Conservation (phyloP, 2,113 vertebrate genomes). For the Clinocottus analis region DNA sequence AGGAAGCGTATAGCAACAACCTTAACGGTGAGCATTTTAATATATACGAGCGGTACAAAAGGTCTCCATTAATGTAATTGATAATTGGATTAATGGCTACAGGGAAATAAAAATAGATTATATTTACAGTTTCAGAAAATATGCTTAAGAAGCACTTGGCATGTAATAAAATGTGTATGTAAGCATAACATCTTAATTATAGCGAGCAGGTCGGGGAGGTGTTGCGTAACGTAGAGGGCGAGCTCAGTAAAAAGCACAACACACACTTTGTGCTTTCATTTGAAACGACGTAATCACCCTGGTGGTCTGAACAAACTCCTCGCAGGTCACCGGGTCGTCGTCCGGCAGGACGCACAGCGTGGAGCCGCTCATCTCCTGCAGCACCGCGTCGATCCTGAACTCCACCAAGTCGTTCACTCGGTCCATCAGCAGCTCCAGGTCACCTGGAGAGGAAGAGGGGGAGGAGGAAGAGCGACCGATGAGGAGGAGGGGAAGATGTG, state of each 20-base stretch:
- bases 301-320: conserved; percentile 89
- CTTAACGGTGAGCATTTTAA: neutral
- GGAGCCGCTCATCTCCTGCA: conserved; percentile 88
- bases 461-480: neutral
- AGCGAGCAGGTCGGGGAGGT: neutral
- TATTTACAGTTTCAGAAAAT: neutral
- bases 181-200: conserved; percentile 3
- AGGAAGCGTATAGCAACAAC: neutral
- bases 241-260: neutral
- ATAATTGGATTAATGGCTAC: neutral
- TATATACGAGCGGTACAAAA: neutral
- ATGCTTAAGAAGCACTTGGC: neutral
- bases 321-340: conserved; percentile 88
- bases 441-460: conserved; percentile 71
- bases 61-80: neutral
- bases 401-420: conserved; percentile 89
- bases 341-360: conserved; percentile 88
- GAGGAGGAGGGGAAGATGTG: neutral
- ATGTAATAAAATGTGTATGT: neutral
- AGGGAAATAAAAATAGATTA: neutral
- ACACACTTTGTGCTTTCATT: neutral
- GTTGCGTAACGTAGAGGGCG: neutral
- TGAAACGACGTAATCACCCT: conserved; percentile 65
- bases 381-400: conserved; percentile 89
- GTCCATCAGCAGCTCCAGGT: conserved; percentile 89